These are phyloP conservation scores for Piscicola geometra DNA, from an alignment of 2,888 invertebrate species.

Conservation along the genomic window DNA sequence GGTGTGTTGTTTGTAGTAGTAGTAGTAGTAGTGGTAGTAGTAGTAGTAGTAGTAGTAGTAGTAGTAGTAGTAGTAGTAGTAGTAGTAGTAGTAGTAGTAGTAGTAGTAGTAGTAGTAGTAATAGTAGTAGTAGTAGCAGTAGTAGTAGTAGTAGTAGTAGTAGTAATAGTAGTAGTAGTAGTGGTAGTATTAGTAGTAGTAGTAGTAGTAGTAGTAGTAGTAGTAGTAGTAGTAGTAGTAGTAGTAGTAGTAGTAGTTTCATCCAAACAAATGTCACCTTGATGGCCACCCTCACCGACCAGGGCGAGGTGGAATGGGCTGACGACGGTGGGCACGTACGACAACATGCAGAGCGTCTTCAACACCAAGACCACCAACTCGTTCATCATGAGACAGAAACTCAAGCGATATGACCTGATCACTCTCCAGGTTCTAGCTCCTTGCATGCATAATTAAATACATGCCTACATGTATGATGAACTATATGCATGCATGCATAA, in stretches of 20 bases:
- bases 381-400: conserved; percentile 23
- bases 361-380: conserved; percentile 29
- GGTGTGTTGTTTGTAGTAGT: conserved; percentile 51
- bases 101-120: conserved; percentile 22
- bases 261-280: no score
- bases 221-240: conserved; percentile 24
- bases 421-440: conserved; percentile 33
- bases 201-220: conserved; percentile 24
- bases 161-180: no score
- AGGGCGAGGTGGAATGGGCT: background rate
- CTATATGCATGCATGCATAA: no score
- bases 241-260: conserved; percentile 25
- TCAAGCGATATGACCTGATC: conserved; percentile 25
- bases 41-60: no score
- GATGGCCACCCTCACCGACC: background rate
- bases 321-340: background rate
- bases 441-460: no score
- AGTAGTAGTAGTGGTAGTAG: background rate
- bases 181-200: conserved; percentile 10
- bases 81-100: conserved; percentile 24
- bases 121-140: no score
- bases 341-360: conserved; percentile 25
- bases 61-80: conserved; percentile 19
- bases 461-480: no score
- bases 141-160: no score